Evolutionary conservation across 2,888 invertebrate species (phyloP).

Genomic region (Microctonus brassicae): DNA sequence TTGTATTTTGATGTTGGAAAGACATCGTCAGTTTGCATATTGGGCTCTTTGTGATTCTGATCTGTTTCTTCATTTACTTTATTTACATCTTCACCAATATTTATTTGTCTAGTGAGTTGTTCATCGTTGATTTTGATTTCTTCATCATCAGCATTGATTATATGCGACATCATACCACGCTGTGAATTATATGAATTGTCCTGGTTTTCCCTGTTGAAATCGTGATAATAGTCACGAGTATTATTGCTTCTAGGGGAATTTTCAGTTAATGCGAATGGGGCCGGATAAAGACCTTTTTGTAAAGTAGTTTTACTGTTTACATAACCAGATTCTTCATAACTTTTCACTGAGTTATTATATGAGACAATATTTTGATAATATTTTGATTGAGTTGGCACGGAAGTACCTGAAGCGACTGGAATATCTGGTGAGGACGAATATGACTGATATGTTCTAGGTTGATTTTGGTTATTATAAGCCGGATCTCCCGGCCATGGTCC

Average conservation of each 20-base stretch:
- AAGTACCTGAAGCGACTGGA: slow-evolving; percentile 34
- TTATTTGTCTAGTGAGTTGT: background rate
- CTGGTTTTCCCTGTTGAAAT: background rate
- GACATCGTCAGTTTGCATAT: background rate
- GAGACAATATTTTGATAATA: slow-evolving; percentile 34
- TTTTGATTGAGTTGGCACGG: slow-evolving; percentile 29
- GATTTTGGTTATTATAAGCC: slow-evolving; percentile 45
- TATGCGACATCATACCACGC: background rate
- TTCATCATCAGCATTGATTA: background rate
- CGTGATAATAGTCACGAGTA: background rate
- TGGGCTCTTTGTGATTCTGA: background rate
- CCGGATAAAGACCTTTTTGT: background rate
- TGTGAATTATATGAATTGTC: background rate
- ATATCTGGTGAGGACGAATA: slow-evolving; percentile 25
- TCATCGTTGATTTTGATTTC: background rate
- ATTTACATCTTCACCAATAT: background rate
- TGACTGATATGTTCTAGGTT: background rate
- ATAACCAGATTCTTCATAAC: background rate
- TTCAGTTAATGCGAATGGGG: slow-evolving; percentile 11
- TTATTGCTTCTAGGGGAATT: background rate
- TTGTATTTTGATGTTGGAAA: slow-evolving; percentile 17
- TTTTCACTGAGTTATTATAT: background rate
- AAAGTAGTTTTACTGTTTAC: slow-evolving; percentile 12
- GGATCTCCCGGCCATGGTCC: slow-evolving; percentile 67
- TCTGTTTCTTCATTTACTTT: background rate